Conservation (phyloP, 2,797 vertebrate genomes). For the Paramormyrops hopkinsi region DNA sequence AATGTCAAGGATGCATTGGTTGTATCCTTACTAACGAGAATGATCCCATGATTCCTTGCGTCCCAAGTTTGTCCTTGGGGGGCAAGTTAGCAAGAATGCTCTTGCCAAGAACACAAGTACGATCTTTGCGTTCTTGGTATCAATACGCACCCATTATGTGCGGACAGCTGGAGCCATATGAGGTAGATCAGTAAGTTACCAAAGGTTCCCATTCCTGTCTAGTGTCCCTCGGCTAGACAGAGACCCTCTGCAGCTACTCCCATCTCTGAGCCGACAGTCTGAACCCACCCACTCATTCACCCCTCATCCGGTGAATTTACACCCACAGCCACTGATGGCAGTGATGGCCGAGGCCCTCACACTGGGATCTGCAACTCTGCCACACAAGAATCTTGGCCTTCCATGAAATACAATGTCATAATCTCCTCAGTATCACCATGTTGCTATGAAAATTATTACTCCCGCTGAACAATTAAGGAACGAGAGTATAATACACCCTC, state of each 20-base stretch:
- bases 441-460: not conserved
- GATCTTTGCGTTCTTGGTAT: not conserved
- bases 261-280: not conserved
- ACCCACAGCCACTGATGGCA: not conserved
- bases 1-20: not conserved
- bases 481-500: not conserved
- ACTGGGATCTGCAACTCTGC: not conserved
- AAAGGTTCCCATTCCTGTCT: not conserved
- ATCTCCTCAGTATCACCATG: not conserved
- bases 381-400: not conserved
- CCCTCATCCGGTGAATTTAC: not conserved
- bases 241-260: not conserved
- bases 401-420: not conserved
- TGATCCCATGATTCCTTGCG: not conserved
- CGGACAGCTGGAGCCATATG: not conserved
- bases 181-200: not conserved
- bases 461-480: not conserved
- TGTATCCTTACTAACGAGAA: not conserved
- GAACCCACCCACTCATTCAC: not conserved
- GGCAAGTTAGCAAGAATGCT: not conserved
- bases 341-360: not conserved
- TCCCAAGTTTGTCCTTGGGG: not conserved
- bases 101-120: not conserved
- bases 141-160: not conserved
- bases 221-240: not conserved